A percentile compares a stretch with the other conserved stretches of the same genome.
phyloP scores from a whole-genome alignment of 1,140 invertebrate species.

The Ips nitidus region DNA sequence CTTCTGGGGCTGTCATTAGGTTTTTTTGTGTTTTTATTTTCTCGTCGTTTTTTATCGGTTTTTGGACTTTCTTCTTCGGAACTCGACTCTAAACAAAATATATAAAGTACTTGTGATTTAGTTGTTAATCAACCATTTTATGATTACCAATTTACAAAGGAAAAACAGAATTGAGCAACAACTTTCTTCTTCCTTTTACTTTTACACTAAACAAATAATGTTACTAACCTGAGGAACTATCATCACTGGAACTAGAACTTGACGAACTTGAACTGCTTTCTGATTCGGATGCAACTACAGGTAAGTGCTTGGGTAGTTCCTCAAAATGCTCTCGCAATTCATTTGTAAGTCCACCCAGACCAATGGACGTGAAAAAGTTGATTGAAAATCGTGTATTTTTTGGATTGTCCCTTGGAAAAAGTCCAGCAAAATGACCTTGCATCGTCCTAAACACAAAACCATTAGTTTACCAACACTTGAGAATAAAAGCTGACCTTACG shows the following conservation, averaged over 20 bases:
- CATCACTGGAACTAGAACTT: neutral
- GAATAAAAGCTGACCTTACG: constrained; percentile 56
- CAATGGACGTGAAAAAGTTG: constrained; percentile 99
- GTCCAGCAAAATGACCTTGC: constrained; percentile 82
- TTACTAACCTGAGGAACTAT: constrained; percentile 34
- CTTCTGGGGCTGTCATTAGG: constrained; percentile 1
- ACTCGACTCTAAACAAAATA: constrained; percentile 28
- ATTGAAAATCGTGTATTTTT: constrained; percentile 97
- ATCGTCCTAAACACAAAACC: constrained; percentile 66
- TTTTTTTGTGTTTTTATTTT: constrained; percentile 47
- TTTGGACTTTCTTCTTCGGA: constrained; percentile 42
- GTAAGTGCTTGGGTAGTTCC: constrained; percentile 67
- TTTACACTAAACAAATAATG: too few relatives aligned
- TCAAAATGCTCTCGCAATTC: constrained; percentile 90
- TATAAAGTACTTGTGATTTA: neutral
- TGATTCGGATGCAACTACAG: constrained; percentile 43
- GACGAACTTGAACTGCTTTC: constrained; percentile 27
- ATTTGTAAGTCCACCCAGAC: constrained; percentile 94
- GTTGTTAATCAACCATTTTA: too few relatives aligned
- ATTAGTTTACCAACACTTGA: neutral
- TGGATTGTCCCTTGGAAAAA: constrained; percentile 95
- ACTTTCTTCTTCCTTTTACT: too few relatives aligned
- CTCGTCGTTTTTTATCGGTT: constrained; percentile 44
- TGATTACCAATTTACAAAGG: too few relatives aligned
- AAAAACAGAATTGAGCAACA: too few relatives aligned